Evolutionary conservation across 2,797 vertebrate genomes (phyloP), one percentile per base, ranked within the genome.

Genomic region (Cossypha heuglini): DNA sequence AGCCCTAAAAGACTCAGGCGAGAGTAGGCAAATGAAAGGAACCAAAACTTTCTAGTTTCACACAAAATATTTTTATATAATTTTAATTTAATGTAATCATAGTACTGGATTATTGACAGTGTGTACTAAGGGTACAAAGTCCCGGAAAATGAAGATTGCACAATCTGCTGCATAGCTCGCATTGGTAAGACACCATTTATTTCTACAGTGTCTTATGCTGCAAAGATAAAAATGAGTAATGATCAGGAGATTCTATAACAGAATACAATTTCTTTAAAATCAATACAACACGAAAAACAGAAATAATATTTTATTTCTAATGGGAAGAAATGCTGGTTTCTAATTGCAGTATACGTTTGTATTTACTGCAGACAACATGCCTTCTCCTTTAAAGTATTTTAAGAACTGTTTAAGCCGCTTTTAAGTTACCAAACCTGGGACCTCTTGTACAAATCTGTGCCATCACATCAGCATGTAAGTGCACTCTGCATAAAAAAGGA

Each of bases 401-500:
- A 93, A 95, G 96, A 93, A 94, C 91, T 45, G 79, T 81, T 78
- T 92, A 95, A 96, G 91, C 93, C 95, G 96, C 94, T 96, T 97
- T 97, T 90, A 94, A 97, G 97, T 97, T 97, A 96, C 96, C 94
- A 97, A 97, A 97, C 96, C 92, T 94, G 92, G 92, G 95, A 94
- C 91, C 96, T 97, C 96, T 97, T 97, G 76, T 95, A 96, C 84
- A 96, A 97, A 97, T 95, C 97, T 94, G 88, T 97, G 95, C 94
- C 96, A 96, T 97, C 96, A 96, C 96, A 97, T 96, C 97, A 97
- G 96, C 96, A 96, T 95, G 86, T 97, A 97, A 97, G 96, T 97
- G 97, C 96, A 96, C 97, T 97, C 97, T 97, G 97, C 96, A 97
- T 97, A 97, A 94, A 97, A 96, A 96, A 97, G 94, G 96, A 94